A percentile compares a stretch with the other conserved stretches of the same genome.
Evolutionary conservation across 2,888 invertebrate species (phyloP).

Genomic region (Alloscopus bannaensis): DNA sequence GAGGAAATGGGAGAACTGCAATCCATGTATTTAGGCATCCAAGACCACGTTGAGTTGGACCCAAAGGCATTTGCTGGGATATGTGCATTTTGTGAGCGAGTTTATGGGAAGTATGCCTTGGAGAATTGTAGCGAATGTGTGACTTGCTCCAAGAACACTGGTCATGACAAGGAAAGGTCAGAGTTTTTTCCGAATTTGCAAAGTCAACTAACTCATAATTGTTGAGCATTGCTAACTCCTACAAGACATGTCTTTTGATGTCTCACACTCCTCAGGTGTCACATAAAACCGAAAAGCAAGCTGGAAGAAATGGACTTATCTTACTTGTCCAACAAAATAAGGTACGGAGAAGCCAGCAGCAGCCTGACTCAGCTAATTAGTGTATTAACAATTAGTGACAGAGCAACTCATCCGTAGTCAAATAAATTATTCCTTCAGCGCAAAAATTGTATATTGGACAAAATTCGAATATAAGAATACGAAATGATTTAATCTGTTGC

Average conservation of each 20-base stretch:
- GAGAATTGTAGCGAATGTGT: constrained; percentile 68
- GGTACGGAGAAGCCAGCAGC: constrained; percentile 53
- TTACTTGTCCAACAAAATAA: constrained; percentile 62
- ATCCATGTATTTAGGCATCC: constrained; percentile 58
- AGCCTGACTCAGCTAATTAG: constrained; percentile 25
- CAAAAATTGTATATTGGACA: neutral
- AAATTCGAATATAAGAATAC: neutral
- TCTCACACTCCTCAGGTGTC: too few species aligned
- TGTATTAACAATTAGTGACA: constrained; percentile 18
- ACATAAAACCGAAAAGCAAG: constrained; percentile 63
- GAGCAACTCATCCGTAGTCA: too few species aligned
- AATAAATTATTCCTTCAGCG: too few species aligned
- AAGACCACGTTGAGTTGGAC: constrained; percentile 77
- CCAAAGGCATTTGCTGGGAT: constrained; percentile 81
- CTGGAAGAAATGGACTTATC: constrained; percentile 69
- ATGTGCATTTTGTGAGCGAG: constrained; percentile 85
- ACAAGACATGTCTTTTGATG: neutral
- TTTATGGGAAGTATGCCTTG: constrained; percentile 74
- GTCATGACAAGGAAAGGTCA: constrained; percentile 59
- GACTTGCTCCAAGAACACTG: constrained; percentile 53
- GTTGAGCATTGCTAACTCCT: neutral
- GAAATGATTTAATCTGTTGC: constrained; percentile 13
- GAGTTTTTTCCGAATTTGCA: too few species aligned
- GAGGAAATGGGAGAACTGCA: constrained; percentile 74
- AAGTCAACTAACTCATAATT: neutral